phyloP scores from a whole-genome alignment of 1,140 invertebrate genomes.

The Brachionus angularis region DNA sequence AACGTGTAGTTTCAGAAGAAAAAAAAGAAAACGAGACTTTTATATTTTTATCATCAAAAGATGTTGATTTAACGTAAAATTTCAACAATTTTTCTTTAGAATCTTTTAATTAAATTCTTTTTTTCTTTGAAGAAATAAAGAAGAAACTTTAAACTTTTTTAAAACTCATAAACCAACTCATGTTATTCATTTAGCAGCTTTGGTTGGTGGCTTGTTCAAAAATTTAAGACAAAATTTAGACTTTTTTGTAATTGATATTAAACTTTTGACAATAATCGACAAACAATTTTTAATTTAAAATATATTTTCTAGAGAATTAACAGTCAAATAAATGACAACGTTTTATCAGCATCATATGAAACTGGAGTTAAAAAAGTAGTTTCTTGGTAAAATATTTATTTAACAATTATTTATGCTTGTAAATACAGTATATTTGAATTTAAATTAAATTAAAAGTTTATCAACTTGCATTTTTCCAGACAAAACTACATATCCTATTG shows the following conservation, averaged over 20 bases:
- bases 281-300: constrained; percentile 39
- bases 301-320: constrained; percentile 71
- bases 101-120: neutral
- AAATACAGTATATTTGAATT: neutral
- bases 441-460: constrained; percentile 61
- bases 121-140: constrained; percentile 65
- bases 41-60: constrained; percentile 87
- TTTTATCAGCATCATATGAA: constrained; percentile 73
- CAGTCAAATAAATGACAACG: constrained; percentile 90
- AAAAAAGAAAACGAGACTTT: constrained; percentile 72
- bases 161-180: constrained; percentile 80
- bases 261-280: neutral
- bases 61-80: constrained; percentile 80
- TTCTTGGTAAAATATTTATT: constrained; percentile 72
- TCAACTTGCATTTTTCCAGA: constrained; percentile 99
- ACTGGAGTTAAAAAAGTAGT: constrained; percentile 82
- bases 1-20: constrained; percentile 64
- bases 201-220: constrained; percentile 93
- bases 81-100: constrained; percentile 1
- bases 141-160: constrained; percentile 73
- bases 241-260: constrained; percentile 75
- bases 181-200: constrained; percentile 95
- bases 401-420: neutral
- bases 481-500: constrained; percentile 93
- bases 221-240: constrained; percentile 95